Conservation (phyloP, 2,888 invertebrate genomes). For the Thalpophila matura region DNA sequence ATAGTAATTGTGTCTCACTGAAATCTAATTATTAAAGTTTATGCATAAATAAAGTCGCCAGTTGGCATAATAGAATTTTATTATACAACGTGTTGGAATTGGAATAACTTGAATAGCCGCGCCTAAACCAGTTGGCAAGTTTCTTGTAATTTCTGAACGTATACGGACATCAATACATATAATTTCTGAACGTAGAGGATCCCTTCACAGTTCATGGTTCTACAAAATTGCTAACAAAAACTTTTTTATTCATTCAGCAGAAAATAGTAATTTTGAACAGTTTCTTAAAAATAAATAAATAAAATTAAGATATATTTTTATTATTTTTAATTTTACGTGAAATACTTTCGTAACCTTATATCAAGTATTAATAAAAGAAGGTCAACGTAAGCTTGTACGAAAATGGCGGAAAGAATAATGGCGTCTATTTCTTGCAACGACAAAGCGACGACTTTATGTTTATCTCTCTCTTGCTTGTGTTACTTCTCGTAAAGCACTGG, state of each 20-base stretch:
- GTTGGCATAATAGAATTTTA: too few relatives aligned
- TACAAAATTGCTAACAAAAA: neutral
- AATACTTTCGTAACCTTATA: neutral
- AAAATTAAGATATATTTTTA: neutral
- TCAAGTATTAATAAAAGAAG: conserved; percentile 25
- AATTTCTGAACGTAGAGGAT: conserved; percentile 52
- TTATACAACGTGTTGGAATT: too few relatives aligned
- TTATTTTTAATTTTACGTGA: neutral
- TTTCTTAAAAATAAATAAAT: neutral
- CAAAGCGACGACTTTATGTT: conserved; percentile 60
- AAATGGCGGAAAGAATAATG: conserved; percentile 88
- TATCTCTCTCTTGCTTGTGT: conserved; percentile 76
- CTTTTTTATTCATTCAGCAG: neutral
- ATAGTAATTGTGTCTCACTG: too few relatives aligned
- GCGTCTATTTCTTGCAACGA: conserved; percentile 80
- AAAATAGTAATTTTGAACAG: neutral
- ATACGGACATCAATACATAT: neutral
- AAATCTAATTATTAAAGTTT: too few relatives aligned
- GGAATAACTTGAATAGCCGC: too few relatives aligned
- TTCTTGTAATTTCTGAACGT: conserved; percentile 13
- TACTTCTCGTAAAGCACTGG: conserved; percentile 64
- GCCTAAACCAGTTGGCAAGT: neutral
- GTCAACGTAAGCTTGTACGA: conserved; percentile 58
- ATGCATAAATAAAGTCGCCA: too few relatives aligned
- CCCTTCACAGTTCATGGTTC: conserved; percentile 31